Evolutionary conservation across 2,797 vertebrate genomes (phyloP).

Genomic region (Falco naumanni): DNA sequence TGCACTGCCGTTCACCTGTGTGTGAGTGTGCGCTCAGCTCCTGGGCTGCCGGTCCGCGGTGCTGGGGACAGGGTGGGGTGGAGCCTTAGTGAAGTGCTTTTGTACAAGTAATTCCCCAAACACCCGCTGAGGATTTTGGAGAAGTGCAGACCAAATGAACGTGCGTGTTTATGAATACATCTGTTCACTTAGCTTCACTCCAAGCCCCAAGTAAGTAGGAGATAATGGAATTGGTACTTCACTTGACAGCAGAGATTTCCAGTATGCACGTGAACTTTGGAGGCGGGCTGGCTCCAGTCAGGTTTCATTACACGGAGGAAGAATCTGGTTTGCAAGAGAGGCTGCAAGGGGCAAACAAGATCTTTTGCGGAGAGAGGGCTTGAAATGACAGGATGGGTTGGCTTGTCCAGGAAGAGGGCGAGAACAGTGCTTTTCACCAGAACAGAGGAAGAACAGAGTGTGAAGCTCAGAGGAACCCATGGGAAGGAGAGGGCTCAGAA

Average conservation of each 20-base stretch:
- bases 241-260: neutral
- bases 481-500: neutral
- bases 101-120: neutral
- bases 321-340: neutral
- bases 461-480: neutral
- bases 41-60: accelerated
- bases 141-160: neutral
- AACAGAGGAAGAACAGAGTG: neutral
- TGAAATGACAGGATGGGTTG: neutral
- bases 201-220: neutral
- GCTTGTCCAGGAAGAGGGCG: neutral
- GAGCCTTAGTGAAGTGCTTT: neutral
- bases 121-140: neutral
- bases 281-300: neutral
- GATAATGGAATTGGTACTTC: too few relatives aligned
- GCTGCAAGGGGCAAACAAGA: neutral
- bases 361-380: neutral
- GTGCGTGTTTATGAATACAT: accelerated
- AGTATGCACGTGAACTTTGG: accelerated
- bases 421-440: neutral
- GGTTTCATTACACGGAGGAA: neutral
- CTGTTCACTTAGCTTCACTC: neutral
- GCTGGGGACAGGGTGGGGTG: neutral
- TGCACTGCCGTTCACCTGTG: accelerated
- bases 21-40: accelerated